Base-by-base conservation (phyloP, 2,888 invertebrate genomes). In the Kuschelorhynchus macadamiae region DNA sequence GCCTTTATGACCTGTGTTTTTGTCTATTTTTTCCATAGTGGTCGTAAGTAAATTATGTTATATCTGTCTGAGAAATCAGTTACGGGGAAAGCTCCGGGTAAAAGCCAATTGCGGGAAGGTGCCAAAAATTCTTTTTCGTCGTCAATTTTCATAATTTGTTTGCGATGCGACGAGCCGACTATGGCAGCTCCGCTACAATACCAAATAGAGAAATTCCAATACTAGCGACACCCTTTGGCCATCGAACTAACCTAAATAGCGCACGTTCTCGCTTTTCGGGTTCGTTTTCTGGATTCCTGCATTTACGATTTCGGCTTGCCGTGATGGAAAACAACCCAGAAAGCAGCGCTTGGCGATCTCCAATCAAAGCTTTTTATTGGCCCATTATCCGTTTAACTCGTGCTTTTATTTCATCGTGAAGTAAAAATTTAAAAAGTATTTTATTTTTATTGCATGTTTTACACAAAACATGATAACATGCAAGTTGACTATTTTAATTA, bases 221-320 rank as follows among this genome's bases (percentile, higher is more conserved):
- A 67, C 56, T 75, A 78, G 83, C 83, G 83, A 80, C 83, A 79
- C 81, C 78, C 79, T 76, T 78, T 81, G 83, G 82, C 72, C 66
- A 62, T 65, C 74, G 62, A 71, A 69, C 72, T 77, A 83, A 82
- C 77, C 78, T 74, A 65, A 61, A 63, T 72, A 50, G 67, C 81
- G 81, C 80, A 70, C 74, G 77, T 70, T 77, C 68, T 74, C 77
- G 74, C 66, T 71, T 76, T 72, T 73, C 49, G 47, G 42, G 57
- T 60, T 61, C 39, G 61, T 70, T 70, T 70, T 74, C 72, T 62
- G 71, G 72, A 77, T 74, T 77, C 73, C 75, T 72, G 72, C 73
- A 72, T 66, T 70, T 8, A 12, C 30, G 1, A 42, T 33, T 32
- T 64, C 47, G 55, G 49, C 64, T 55, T 44, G 62, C 17, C 52